Base-by-base conservation (phyloP, 1,140 invertebrate genomes). In the Drosophila lacteicornis region DNA sequence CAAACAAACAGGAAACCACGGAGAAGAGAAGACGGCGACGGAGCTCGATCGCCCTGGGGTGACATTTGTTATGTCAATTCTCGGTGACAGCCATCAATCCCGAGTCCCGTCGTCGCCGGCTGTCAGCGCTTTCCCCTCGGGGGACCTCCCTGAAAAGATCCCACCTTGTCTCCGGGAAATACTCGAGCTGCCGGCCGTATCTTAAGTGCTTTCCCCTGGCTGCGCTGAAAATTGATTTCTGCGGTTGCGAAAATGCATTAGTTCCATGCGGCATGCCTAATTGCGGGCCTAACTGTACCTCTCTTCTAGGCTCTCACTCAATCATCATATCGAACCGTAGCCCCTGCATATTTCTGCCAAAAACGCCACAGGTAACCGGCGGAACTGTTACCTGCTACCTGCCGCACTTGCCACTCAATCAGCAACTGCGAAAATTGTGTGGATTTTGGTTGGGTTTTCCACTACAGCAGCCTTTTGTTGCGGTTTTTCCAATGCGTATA, bases 11-110 rank as follows among this genome's bases (percentile, higher is more conserved):
- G 74, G 73, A 70, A 75, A 46, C 71, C 38, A 49, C 19, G 30
- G 57, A 65, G 75, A 38, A 11, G 77, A 77, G 75, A 75, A 53
- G 45, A 58, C 27, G 11, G 27, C 43, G 47, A 45, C 33, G 56
- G 57, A 49, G 70, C 62, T 73, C 57, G 50, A 40, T 61, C 70
- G 51, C 74, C 56, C 56, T 53, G 65, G 58, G 77, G 75, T 80
- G 84, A 90, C 78, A 85, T 90, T 88, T 90, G 85, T 90, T 88
- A 85, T 90, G 85, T 88, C 85, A 88, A 90, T 78, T 84, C 79
- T 62, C 58, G 68, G 68, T 85, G 85, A 88, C 85, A 88, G 85
- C 85, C 86, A 88, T 88, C 85, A 90, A 88, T 88, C 84, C 63
- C 19, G 36, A 56, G 15, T 56, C 53, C 53, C 53, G 53, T 55